Conservation (phyloP, 2,888 invertebrate species). For the Protonemura montana region DNA sequence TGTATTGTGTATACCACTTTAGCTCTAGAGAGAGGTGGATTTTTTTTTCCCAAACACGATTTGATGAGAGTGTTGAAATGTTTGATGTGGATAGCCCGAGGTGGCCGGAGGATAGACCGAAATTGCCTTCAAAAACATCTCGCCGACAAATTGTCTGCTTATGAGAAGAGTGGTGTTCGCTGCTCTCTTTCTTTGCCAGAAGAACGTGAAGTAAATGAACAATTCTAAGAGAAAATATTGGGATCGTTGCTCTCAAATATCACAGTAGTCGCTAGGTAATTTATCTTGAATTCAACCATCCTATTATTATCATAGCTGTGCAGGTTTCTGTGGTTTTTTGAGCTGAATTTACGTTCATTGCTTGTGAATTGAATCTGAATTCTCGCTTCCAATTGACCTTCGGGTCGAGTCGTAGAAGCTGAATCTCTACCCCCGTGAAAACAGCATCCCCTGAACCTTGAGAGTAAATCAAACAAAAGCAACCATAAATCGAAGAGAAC, state of each 20-base stretch:
- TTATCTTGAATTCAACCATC: neutral
- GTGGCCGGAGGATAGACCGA: neutral
- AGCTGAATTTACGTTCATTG: too few relatives aligned
- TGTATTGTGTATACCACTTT: neutral
- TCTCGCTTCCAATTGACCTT: too few relatives aligned
- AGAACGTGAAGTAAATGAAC: neutral
- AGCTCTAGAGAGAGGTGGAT: neutral
- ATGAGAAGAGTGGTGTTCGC: neutral
- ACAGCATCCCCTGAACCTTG: too few relatives aligned
- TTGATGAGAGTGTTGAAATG: neutral
- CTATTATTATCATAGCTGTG: too few relatives aligned
- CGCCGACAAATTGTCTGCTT: neutral
- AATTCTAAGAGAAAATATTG: neutral
- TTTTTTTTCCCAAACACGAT: neutral
- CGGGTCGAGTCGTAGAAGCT: too few relatives aligned
- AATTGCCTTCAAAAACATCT: neutral
- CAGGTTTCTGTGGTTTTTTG: too few relatives aligned
- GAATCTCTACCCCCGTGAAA: too few relatives aligned
- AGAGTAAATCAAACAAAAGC: too few relatives aligned
- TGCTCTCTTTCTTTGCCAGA: neutral
- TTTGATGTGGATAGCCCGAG: neutral
- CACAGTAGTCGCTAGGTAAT: neutral
- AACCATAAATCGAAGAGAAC: too few relatives aligned
- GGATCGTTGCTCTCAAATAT: neutral
- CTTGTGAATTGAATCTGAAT: too few relatives aligned